Base-by-base conservation (phyloP, 2,113 vertebrate genomes). In the Mesoclemmys tuberculata region DNA sequence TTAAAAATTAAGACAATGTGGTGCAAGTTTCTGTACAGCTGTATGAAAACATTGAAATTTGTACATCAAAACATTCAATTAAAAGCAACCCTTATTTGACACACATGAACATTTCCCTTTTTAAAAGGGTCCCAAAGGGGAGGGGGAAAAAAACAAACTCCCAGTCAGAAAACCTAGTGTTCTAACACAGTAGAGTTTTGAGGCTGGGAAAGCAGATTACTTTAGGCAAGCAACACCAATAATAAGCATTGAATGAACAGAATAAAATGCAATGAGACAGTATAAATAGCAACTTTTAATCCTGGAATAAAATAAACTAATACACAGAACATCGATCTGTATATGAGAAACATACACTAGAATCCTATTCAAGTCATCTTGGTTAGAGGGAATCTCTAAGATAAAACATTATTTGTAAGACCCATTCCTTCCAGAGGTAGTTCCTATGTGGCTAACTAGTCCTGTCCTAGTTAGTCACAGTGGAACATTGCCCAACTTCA, bases 21-120 rank as follows among this genome's bases (percentile, higher is more conserved):
- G 91, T 95, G 95, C 95, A 97, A 97, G 95, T 94, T 96, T 93
- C 97, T 98, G 97, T 98, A 98, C 98, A 98, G 97, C 97, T 98
- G 97, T 97, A 98, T 41, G 92, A 93, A 98, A 98, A 98, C 97
- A 97, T 97, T 95, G 97, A 94, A 87, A 97, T 98, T 97, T 98
- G 89, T 97, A 98, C 97, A 97, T 98, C 97, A 98, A 98, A 97
- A 97, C 96, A 98, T 89, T 97, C 85, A 97, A 90, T 94, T 95
- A 94, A 96, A 97, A 98, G 97, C 95, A 95, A 88, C 96, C 97
- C 90, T 95, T 93, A 96, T 95, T 95, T 97, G 97, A 98, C 96
- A 97, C 91, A 96, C 91, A 94, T 95, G 93, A 95, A 96, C 85
- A 94, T 88, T 89, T 97, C 97, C 97, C 97, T 97, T 95, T 96